Evolutionary conservation across 2,888 invertebrate genomes (phyloP), one percentile per base, ranked within the genome.

Genomic region (Cerastis rubricosa): DNA sequence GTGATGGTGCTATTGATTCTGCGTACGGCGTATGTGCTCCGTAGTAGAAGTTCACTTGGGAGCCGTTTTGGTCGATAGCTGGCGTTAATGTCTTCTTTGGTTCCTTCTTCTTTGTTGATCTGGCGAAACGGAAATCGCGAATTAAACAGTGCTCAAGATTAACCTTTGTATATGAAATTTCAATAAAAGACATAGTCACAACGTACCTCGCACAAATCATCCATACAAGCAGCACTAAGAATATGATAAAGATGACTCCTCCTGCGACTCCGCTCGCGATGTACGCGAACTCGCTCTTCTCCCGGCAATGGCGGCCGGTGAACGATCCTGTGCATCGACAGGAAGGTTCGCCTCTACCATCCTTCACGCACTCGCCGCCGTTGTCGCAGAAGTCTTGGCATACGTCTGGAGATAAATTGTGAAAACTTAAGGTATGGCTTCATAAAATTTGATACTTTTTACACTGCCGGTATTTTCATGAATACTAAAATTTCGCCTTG

Each of bases 41-140:
- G 92, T 99, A 99, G 93, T 99, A 99, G 97, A 99, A 99, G 97
- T 99, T 99, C 49, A 99, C 99, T 97, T 99, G 99, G 4, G 99
- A 99, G 64, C 99, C 99, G 89, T 98, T 99, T 91, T 99, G 98
- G 94, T 99, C 99, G 63, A 98, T 98, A 47, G 99, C 98, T 83
- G 98, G 98, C 29, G 98, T 98, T 35, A 99, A 96, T 91, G 99
- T 98, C 96, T 99, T 99, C 97, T 99, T 99, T 89, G 99, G 99
- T 97, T 99, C 99, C 93, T 98, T 98, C 94, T 98, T 98, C 91
- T 98, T 98, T 73, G 98, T 98, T n/a, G 99, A 98, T 91, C 98
- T 98, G 92, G 70, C 49, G 61, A 68, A 57, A 25, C 2, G 19
- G 8, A 47, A 11, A 22, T 6, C 2, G 1, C 1, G 61, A 64